These are phyloP conservation scores for Vespertilio murinus DNA, from an alignment of 2,797 vertebrate genomes.

Conservation along the genomic window DNA sequence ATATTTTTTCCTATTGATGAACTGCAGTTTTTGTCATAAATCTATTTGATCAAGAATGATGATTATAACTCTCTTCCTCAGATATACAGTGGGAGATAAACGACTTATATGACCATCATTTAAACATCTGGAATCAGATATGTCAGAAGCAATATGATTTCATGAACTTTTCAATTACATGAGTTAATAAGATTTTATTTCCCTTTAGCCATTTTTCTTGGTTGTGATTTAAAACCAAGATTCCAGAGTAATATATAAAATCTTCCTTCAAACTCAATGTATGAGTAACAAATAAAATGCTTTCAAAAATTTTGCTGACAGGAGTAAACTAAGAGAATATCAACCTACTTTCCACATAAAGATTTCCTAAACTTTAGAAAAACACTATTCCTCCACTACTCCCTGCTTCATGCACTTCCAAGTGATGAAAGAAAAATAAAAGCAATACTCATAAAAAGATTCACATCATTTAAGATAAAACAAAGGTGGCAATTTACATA, in stretches of 20 bases:
- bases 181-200: constrained; percentile 18
- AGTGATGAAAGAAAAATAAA: not conserved
- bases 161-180: not conserved
- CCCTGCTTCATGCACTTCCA: not conserved
- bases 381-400: not conserved
- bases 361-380: not conserved
- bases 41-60: not conserved
- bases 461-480: not conserved
- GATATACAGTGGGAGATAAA: not conserved
- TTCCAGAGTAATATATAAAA: not conserved
- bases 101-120: not conserved
- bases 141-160: not conserved
- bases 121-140: not conserved
- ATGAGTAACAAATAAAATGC: not conserved
- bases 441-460: not conserved
- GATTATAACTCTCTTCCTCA: not conserved
- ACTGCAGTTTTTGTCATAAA: not conserved
- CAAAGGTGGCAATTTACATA: not conserved
- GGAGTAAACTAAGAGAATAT: not conserved
- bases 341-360: not conserved
- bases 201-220: not conserved
- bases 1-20: constrained; percentile 22
- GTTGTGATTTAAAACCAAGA: not conserved
- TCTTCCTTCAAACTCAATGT: not conserved
- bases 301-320: not conserved